These are phyloP conservation scores for Cryptocephalus moraei DNA, from an alignment of 2,888 invertebrate species.

Conservation along the genomic window DNA sequence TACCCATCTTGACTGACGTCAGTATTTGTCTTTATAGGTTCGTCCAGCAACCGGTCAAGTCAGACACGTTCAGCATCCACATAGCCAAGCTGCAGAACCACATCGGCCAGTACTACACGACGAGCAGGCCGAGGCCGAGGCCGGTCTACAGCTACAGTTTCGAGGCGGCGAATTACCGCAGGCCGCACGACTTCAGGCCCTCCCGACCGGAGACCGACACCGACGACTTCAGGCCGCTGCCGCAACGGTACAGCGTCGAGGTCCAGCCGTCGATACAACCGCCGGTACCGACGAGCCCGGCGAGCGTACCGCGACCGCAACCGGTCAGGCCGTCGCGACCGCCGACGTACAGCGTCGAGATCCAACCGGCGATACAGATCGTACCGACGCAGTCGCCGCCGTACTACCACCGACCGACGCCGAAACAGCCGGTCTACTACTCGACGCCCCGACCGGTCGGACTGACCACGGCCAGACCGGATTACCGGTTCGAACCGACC, in stretches of 20 bases:
- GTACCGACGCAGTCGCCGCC: constrained; percentile 24
- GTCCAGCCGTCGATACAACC: constrained; percentile 31
- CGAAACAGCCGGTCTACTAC: not conserved
- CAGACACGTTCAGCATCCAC: constrained; percentile 51
- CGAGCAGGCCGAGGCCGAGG: constrained; percentile 30
- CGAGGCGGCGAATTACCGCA: constrained; percentile 48
- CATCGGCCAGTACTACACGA: constrained; percentile 48
- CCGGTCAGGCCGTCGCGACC: not conserved
- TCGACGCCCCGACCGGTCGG: constrained; percentile 5
- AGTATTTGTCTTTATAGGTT: not conserved
- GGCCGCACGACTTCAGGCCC: constrained; percentile 23
- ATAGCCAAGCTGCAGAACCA: constrained; percentile 57
- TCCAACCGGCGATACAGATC: constrained; percentile 34
- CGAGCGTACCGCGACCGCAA: not conserved
- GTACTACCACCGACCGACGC: constrained; percentile 5
- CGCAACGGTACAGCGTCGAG: constrained; percentile 32
- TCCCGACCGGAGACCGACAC: constrained; percentile 20
- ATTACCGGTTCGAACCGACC: constrained; percentile 34
- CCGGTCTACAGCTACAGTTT: constrained; percentile 67
- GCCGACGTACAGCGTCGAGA: constrained; percentile 33
- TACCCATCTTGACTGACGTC: not conserved
- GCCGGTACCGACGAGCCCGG: not conserved
- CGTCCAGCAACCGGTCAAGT: constrained; percentile 11
- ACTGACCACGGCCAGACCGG: constrained; percentile 22
- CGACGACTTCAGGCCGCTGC: constrained; percentile 25